A percentile compares a stretch with the other conserved stretches of the same genome.
Evolutionary conservation across 2,797 vertebrate genomes (phyloP).

Genomic region (Sciurus vulgaris): DNA sequence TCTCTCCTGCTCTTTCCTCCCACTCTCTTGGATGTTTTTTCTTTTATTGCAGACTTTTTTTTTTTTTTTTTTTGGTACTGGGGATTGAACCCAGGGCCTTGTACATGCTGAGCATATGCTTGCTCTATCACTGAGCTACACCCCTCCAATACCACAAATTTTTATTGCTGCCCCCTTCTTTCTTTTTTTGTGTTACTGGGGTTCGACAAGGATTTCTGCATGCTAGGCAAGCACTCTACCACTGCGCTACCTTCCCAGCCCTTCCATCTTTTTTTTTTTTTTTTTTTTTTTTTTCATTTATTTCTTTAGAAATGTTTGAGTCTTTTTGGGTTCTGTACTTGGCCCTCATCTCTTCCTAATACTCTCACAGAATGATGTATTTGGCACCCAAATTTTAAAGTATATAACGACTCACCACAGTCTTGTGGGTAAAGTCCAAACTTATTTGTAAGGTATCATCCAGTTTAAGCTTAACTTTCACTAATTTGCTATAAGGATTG

Average conservation of each 20-base stretch:
- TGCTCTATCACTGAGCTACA: not conserved
- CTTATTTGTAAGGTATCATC: slow-evolving; percentile 3
- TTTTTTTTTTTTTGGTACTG: not conserved
- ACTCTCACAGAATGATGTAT: not conserved
- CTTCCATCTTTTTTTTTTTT: slow-evolving; percentile 24
- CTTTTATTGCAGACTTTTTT: slow-evolving; percentile 34
- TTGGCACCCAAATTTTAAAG: slow-evolving; percentile 4
- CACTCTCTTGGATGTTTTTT: not conserved
- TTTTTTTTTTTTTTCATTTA: slow-evolving; percentile 32
- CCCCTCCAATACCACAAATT: not conserved
- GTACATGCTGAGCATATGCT: too few relatives aligned
- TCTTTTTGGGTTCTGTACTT: slow-evolving; percentile 43
- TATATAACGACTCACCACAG: not conserved
- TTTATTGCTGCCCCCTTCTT: not conserved
- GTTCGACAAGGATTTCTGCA: not conserved
- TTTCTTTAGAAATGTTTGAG: slow-evolving; percentile 20
- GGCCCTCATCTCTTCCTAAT: not conserved
- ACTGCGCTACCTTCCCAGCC: not conserved
- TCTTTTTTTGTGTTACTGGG: not conserved
- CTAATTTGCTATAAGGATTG: slow-evolving; percentile 39
- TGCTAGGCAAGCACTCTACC: not conserved
- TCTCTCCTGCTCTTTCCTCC: not conserved
- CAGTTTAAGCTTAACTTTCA: not conserved
- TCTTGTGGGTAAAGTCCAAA: slow-evolving; percentile 51
- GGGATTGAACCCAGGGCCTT: not conserved